Conservation (phyloP, 2,113 vertebrate species). For the Solea solea region DNA sequence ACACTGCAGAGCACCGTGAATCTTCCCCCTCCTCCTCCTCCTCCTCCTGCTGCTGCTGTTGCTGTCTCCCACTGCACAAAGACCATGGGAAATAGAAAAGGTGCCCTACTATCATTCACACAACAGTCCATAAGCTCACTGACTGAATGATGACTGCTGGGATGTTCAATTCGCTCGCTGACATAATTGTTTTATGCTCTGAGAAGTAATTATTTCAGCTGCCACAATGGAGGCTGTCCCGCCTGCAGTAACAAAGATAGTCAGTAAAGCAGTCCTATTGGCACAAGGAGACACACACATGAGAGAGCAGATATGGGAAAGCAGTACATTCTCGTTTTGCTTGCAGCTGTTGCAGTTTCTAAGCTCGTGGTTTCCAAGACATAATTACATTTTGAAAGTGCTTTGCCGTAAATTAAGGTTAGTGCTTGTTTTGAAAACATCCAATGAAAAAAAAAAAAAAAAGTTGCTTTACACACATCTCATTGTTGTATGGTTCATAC, state of each 20-base stretch:
- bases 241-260: conserved; percentile 32
- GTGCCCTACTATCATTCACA: conserved; percentile 14
- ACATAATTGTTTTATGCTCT: conserved; percentile 24
- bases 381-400: conserved; percentile 52
- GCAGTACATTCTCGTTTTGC: conserved; percentile 33
- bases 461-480: not conserved
- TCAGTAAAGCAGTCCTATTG: conserved; percentile 15
- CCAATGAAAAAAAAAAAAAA: not conserved
- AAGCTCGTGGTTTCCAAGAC: conserved; percentile 39
- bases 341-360: conserved; percentile 51
- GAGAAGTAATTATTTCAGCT: conserved; percentile 35
- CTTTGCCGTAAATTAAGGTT: conserved; percentile 50
- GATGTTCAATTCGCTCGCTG: conserved; percentile 6
- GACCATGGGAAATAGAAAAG: conserved; percentile 19
- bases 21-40: no score
- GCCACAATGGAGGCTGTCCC: not conserved
- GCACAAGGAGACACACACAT: conserved; percentile 7
- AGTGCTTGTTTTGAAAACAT: conserved; percentile 24
- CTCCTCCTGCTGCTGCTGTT: not conserved
- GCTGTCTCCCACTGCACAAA: conserved; percentile 2
- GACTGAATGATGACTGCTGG: conserved; percentile 2
- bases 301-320: conserved; percentile 32
- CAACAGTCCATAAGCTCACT: not conserved
- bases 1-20: conserved; percentile 26
- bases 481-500: not conserved